Base-by-base conservation (phyloP, 1,140 invertebrate genomes). In the Teleogryllus occipitalis region DNA sequence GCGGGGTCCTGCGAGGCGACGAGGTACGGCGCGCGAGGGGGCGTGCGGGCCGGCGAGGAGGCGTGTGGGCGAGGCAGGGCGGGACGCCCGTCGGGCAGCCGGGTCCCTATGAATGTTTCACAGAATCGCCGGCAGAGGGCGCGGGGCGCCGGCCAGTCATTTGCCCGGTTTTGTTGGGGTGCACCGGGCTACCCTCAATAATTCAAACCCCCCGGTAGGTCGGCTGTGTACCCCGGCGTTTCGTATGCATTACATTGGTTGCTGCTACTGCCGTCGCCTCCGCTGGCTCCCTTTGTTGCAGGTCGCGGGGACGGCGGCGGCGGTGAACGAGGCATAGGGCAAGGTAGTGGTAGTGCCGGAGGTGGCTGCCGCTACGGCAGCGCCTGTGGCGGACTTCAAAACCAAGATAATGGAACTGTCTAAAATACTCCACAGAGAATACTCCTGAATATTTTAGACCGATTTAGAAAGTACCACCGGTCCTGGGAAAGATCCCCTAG, bases 401-500 rank as follows among this genome's bases (percentile, higher is more conserved):
- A 65, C 54, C 54, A 65, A 65, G 54, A 65, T 65, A 65, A 65
- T 65, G 54, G 54, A 65, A 65, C 54, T 65, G 54, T 65, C 54
- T 65, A 65, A 65, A 65, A 65, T 65, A 65, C 54, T 65, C 54
- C 54, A 65, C 54, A 65, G 54, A 65, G 54, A 65, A 65, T 65
- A 14, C 54, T 65, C 54, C 10, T 65, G 54, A 65, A 65, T 65
- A 65, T 65, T 65, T 65, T 18, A 65, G 18, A 65, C 18, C 54
- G 54, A 65, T 65, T 65, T 65, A 65, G 54, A 65, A 65, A 65
- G 54, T 65, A 65, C 54, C 54, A 18, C 54, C 0, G 54, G 54
- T 7, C 54, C 54, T 18, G 54, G 54, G 54, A 65, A 65, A 65
- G 54, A 65, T 14, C 54, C 27, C 27, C 27, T 39, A 39, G 27